Conservation (phyloP, 2,888 invertebrate genomes). For the Athripsodes cinereus region DNA sequence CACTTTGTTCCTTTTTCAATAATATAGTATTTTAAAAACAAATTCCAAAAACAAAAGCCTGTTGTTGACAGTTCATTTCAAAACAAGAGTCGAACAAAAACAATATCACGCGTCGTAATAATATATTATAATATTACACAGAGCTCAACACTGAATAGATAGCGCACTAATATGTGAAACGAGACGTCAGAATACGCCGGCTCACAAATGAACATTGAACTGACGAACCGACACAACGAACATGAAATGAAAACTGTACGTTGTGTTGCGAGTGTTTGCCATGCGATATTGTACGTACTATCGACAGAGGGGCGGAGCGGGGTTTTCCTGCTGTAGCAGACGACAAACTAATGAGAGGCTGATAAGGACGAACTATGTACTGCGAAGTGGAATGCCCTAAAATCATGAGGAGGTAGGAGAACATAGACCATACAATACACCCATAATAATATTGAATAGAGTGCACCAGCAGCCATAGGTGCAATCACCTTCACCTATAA, state of each 20-base stretch:
- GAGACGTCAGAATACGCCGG: neutral
- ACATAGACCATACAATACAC: neutral
- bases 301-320: neutral
- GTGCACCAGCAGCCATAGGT: too few relatives aligned
- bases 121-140: too few relatives aligned
- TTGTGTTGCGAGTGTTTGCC: neutral
- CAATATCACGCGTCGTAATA: neutral
- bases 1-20: neutral
- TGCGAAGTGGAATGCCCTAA: neutral
- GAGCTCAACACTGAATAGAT: too few relatives aligned
- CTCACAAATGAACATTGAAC: neutral
- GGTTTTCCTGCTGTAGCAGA: conserved; percentile 22
- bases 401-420: neutral
- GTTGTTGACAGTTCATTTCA: neutral
- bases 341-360: conserved; percentile 11
- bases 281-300: neutral
- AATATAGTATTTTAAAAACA: too few relatives aligned
- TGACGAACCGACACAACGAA: neutral
- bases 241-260: neutral
- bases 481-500: too few relatives aligned
- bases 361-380: conserved; percentile 22
- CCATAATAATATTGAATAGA: too few relatives aligned
- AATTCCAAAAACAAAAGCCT: neutral
- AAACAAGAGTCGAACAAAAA: neutral
- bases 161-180: too few relatives aligned